These are phyloP conservation scores for Vesta saturnalis DNA, from an alignment of 2,888 invertebrate species.

Conservation along the genomic window DNA sequence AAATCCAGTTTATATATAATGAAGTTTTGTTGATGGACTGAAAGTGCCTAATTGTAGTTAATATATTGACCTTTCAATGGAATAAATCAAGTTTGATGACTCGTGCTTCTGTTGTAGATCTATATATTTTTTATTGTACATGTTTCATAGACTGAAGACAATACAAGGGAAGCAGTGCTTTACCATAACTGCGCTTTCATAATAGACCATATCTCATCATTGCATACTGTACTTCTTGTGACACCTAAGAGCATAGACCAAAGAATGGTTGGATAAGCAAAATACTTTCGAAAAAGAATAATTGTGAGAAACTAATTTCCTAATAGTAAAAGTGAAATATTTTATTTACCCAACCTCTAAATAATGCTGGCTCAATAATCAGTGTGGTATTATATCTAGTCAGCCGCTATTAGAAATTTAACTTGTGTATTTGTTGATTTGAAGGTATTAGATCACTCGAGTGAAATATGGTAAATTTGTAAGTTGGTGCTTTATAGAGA, in stretches of 20 bases:
- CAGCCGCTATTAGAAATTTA: constrained; percentile 52
- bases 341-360: constrained; percentile 45
- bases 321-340: constrained; percentile 26
- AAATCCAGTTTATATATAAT: constrained; percentile 97
- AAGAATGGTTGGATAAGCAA: constrained; percentile 51
- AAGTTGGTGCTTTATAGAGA: constrained; percentile 28
- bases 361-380: constrained; percentile 56
- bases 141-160: constrained; percentile 62
- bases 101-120: constrained; percentile 61
- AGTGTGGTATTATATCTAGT: constrained; percentile 57
- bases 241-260: constrained; percentile 59
- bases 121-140: constrained; percentile 59
- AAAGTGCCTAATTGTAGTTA: constrained; percentile 72
- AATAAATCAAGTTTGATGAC: constrained; percentile 49
- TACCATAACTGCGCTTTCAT: constrained; percentile 56
- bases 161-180: constrained; percentile 57
- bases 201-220: constrained; percentile 61
- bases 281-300: constrained; percentile 20
- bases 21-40: constrained; percentile 60
- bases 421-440: constrained; percentile 40
- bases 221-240: constrained; percentile 59
- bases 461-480: constrained; percentile 18
- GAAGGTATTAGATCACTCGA: constrained; percentile 28
- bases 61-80: constrained; percentile 52
- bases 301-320: constrained; percentile 1